These are phyloP conservation scores for Dusona sp. DNA, from an alignment of 2,888 invertebrate species.

Conservation along the genomic window DNA sequence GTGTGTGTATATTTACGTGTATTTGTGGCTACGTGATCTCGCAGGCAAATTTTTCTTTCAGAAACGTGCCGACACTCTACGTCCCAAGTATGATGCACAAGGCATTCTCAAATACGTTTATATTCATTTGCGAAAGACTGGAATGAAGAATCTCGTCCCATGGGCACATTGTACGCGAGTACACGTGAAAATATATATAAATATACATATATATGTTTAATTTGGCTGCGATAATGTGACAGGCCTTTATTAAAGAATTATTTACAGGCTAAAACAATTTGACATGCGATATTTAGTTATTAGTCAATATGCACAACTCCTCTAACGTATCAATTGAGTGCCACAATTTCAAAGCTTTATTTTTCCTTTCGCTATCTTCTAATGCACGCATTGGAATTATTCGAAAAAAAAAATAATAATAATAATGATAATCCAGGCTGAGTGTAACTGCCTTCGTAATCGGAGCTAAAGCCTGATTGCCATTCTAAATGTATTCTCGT, in stretches of 20 bases:
- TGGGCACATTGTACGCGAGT: neutral
- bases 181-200: neutral
- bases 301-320: neutral
- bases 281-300: neutral
- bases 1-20: neutral
- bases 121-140: neutral
- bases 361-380: constrained; percentile 3
- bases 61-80: constrained; percentile 46
- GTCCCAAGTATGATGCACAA: constrained; percentile 42
- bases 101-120: constrained; percentile 3
- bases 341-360: neutral
- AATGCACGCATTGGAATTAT: neutral
- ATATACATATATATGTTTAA: neutral
- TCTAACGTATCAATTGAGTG: neutral
- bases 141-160: neutral
- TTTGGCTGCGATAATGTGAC: neutral
- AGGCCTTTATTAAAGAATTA: constrained; percentile 5
- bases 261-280: neutral
- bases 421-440: constrained; percentile 21
- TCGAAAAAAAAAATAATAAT: constrained; percentile 14
- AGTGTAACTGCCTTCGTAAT: constrained; percentile 48
- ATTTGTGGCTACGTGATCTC: neutral
- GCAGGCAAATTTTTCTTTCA: constrained; percentile 39
- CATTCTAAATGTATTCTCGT: constrained; percentile 52
- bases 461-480: constrained; percentile 59